phyloP scores from a whole-genome alignment of 2,113 vertebrate species.

The Scomber scombrus region DNA sequence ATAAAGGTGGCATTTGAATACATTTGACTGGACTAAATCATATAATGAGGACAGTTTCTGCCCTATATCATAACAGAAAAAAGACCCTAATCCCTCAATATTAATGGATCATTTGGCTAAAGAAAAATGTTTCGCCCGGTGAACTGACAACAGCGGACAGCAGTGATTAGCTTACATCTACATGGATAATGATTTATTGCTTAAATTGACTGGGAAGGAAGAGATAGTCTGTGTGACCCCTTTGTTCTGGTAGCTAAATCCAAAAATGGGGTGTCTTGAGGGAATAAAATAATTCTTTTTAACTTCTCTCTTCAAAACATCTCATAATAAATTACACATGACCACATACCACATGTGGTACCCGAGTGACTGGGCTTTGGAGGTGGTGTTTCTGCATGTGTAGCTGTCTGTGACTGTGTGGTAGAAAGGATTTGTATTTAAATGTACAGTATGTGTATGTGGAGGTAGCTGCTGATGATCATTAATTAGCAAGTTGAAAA shows the following conservation, averaged over 20 bases:
- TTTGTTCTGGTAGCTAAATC: slow-evolving; percentile 61
- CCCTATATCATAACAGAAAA: slow-evolving; percentile 79
- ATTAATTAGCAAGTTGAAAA: slow-evolving; percentile 46
- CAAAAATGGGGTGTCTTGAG: slow-evolving; percentile 50
- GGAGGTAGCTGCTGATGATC: slow-evolving; percentile 8
- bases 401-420: background rate
- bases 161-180: slow-evolving; percentile 73
- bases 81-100: slow-evolving; percentile 73
- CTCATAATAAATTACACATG: slow-evolving; percentile 71
- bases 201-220: slow-evolving; percentile 54
- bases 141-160: slow-evolving; percentile 74
- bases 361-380: slow-evolving; percentile 7
- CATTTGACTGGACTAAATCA: slow-evolving; percentile 87
- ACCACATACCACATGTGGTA: slow-evolving; percentile 55
- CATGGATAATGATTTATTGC: slow-evolving; percentile 66
- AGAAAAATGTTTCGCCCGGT: slow-evolving; percentile 69
- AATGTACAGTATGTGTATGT: background rate
- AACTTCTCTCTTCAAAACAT: slow-evolving; percentile 70
- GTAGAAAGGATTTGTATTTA: slow-evolving; percentile 18
- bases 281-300: slow-evolving; percentile 71
- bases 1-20: slow-evolving; percentile 89
- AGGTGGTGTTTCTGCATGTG: slow-evolving; percentile 17
- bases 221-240: slow-evolving; percentile 38
- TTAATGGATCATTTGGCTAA: slow-evolving; percentile 81
- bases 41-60: slow-evolving; percentile 85